Conservation (phyloP, 2,113 vertebrate species). For the Pungitius pungitius region DNA sequence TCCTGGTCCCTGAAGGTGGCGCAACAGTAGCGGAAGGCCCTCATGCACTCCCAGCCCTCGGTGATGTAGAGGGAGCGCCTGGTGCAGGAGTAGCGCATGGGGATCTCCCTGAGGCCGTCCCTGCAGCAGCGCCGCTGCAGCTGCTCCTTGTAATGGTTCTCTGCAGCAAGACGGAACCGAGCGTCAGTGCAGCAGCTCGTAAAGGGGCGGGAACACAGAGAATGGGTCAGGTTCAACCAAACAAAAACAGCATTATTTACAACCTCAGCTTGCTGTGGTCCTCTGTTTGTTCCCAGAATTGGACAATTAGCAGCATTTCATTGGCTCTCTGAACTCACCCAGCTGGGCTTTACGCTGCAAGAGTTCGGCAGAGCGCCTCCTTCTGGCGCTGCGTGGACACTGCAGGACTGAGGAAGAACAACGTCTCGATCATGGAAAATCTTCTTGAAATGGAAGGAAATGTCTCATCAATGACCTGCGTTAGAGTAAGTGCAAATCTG, state of each 20-base stretch:
- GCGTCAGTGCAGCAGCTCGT: background rate
- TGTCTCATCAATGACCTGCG: background rate
- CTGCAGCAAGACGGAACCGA: conserved; percentile 62
- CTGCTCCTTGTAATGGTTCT: conserved; percentile 74
- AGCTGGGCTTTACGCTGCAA: conserved; percentile 60
- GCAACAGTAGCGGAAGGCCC: conserved; percentile 89
- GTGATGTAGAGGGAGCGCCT: conserved; percentile 81
- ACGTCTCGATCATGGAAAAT: background rate
- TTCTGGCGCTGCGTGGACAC: conserved; percentile 65
- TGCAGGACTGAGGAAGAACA: conserved; percentile 40
- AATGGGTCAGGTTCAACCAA: too few relatives aligned
- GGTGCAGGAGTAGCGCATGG: conserved; percentile 85
- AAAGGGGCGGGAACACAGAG: background rate
- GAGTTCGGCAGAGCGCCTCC: conserved; percentile 73
- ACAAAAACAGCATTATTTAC: background rate
- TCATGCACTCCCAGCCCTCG: conserved; percentile 77
- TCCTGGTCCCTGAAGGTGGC: conserved; percentile 63
- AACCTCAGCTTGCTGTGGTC: background rate
- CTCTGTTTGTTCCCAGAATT: too few relatives aligned
- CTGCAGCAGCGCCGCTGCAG: conserved; percentile 82
- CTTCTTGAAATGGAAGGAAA: too few relatives aligned
- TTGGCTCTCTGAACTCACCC: conserved; percentile 61
- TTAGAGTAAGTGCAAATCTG: background rate
- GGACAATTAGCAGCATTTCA: background rate
- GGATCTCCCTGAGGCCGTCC: conserved; percentile 87